These are phyloP conservation scores for Neolamprologus toae DNA, from an alignment of 2,113 vertebrate species.

Conservation along the genomic window DNA sequence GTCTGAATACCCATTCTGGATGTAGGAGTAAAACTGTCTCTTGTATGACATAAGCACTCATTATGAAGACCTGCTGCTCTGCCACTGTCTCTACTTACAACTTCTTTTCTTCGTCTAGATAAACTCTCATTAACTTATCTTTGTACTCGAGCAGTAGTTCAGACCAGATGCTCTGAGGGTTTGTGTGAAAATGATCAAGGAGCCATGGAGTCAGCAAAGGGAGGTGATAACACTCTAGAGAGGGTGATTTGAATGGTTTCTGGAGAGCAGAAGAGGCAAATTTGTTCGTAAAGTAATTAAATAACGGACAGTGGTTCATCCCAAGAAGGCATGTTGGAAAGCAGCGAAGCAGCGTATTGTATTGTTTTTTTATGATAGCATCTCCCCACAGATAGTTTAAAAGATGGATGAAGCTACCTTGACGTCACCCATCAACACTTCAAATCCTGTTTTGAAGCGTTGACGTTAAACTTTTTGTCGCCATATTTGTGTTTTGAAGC, in stretches of 20 bases:
- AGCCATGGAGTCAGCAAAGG: neutral
- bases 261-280: neutral
- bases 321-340: neutral
- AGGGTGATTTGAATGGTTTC: neutral
- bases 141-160: neutral
- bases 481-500: neutral
- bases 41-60: neutral
- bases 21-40: slow-evolving; percentile 26
- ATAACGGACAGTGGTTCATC: neutral
- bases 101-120: neutral
- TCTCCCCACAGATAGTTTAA: neutral
- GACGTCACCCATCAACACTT: neutral
- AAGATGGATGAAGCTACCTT: neutral
- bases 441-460: neutral
- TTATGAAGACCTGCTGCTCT: neutral
- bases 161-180: neutral
- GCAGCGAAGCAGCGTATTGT: neutral
- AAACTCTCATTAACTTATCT: neutral
- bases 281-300: neutral
- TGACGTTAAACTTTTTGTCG: neutral
- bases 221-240: neutral
- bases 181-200: neutral
- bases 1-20: slow-evolving; percentile 24
- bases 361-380: neutral
- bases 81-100: neutral